phyloP scores from a whole-genome alignment of 1,140 invertebrate genomes.

The Dreissena polymorpha region DNA sequence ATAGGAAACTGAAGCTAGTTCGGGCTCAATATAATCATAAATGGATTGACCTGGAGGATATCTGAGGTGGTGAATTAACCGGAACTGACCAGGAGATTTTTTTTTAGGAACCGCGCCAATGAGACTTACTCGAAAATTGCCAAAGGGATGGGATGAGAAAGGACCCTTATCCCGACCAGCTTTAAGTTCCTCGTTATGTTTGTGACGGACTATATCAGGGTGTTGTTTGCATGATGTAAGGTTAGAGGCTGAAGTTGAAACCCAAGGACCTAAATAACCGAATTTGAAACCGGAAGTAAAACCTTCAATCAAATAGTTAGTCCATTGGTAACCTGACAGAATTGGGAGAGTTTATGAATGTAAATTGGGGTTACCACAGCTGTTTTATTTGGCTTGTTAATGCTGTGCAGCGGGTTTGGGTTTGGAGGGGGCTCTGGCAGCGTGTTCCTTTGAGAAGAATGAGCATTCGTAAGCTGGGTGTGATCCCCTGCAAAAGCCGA shows the following conservation, averaged over 20 bases:
- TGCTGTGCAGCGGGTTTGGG: too few species aligned
- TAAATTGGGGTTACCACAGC: constrained; percentile 11
- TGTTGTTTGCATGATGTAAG: constrained; percentile 6
- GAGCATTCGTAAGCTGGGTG: constrained; percentile 13
- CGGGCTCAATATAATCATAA: constrained; percentile 28
- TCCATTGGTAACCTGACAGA: neutral
- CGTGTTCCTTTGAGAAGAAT: neutral
- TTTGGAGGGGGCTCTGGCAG: neutral
- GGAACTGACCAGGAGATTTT: constrained; percentile 17
- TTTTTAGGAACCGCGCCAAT: constrained; percentile 39
- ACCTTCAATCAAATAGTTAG: constrained; percentile 25
- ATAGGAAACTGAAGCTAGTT: constrained; percentile 23
- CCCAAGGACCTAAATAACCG: neutral
- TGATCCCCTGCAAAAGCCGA: constrained; percentile 11
- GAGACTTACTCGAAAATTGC: constrained; percentile 5
- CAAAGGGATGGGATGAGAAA: constrained; percentile 16
- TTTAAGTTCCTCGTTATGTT: constrained; percentile 8
- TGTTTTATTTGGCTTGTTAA: too few species aligned
- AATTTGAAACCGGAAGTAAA: constrained; percentile 17
- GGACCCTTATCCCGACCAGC: constrained; percentile 14
- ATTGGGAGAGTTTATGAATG: neutral
- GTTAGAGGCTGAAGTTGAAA: neutral
- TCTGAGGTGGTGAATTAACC: constrained; percentile 30
- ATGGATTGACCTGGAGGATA: constrained; percentile 22
- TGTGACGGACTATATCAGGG: neutral